Percentiles rank a stretch among this genome's conserved stretches.
phyloP scores from a whole-genome alignment of 92 coral and sea anemone species.

The Plumapathes pennacea region DNA sequence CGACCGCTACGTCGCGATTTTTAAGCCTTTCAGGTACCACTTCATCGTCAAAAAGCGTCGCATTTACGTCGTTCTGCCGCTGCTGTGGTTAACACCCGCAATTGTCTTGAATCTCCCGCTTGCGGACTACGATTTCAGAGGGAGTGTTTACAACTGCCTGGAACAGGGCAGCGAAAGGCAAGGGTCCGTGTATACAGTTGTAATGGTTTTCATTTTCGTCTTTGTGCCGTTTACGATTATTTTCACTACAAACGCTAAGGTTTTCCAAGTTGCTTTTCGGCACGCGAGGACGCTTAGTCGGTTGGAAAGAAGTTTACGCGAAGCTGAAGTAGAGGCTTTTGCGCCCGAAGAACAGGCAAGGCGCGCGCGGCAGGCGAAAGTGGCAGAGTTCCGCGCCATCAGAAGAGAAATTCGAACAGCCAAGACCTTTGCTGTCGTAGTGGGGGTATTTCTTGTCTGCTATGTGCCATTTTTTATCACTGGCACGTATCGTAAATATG shows the following conservation, averaged over 20 bases:
- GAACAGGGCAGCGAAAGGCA: neutral
- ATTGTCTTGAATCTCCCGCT: constrained; percentile 63
- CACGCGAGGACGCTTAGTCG: constrained; percentile 69
- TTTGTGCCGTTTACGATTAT: constrained; percentile 68
- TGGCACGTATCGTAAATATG: constrained; percentile 71
- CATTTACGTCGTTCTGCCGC: constrained; percentile 17
- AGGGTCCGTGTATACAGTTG: constrained; percentile 48
- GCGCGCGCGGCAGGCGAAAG: neutral
- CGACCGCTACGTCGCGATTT: constrained; percentile 85
- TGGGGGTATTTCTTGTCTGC: constrained; percentile 79
- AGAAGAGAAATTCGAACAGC: constrained; percentile 81
- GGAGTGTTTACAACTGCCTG: constrained; percentile 78
- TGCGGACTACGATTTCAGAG: constrained; percentile 71
- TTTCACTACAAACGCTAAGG: constrained; percentile 66
- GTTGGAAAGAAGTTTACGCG: constrained; percentile 47
- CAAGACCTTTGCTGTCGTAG: constrained; percentile 73
- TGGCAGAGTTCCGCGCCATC: constrained; percentile 13
- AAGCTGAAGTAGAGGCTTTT: constrained; percentile 5
- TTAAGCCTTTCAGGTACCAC: constrained; percentile 73
- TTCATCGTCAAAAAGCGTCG: constrained; percentile 54
- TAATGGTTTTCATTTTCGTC: constrained; percentile 56
- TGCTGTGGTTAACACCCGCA: constrained; percentile 56
- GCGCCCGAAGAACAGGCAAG: neutral
- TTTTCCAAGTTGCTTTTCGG: constrained; percentile 64
- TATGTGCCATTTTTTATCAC: constrained; percentile 78